Evolutionary conservation across 1,140 invertebrate species (phyloP).

Genomic region (Papilio helenus): DNA sequence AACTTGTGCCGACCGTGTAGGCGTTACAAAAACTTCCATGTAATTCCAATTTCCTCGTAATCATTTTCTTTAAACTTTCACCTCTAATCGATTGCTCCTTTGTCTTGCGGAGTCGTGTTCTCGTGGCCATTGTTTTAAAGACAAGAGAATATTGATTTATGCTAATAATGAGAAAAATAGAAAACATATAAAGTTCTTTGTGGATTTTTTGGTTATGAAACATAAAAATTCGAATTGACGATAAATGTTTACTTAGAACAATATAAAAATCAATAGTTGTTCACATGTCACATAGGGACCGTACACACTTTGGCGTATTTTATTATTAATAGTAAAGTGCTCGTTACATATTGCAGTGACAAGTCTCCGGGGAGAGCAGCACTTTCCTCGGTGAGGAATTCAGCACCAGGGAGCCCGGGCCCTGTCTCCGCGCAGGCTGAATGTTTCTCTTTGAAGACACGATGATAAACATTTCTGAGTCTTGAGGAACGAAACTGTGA

Average conservation of each 20-base stretch:
- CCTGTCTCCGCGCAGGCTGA: not conserved
- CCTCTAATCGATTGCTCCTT: constrained; percentile 6
- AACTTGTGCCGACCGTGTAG: not conserved
- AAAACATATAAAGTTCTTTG: not conserved
- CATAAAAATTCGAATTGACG: not conserved
- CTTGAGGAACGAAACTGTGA: no score
- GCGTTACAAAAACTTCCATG: not conserved
- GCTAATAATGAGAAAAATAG: not conserved
- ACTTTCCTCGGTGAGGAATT: not conserved
- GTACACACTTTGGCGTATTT: not conserved
- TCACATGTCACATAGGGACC: not conserved
- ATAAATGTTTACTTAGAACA: not conserved
- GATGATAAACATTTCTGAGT: no score
- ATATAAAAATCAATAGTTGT: not conserved
- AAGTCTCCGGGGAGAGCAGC: not conserved
- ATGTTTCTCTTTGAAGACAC: not conserved
- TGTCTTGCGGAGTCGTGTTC: not conserved
- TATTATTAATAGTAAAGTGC: not conserved
- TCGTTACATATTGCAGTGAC: not conserved
- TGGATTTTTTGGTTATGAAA: not conserved
- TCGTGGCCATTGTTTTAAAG: not conserved
- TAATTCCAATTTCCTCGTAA: not conserved
- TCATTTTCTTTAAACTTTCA: not conserved
- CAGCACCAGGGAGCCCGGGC: not conserved
- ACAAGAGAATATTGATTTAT: not conserved